Conservation (phyloP, 2,113 vertebrate species). For the Seriola dumerili region DNA sequence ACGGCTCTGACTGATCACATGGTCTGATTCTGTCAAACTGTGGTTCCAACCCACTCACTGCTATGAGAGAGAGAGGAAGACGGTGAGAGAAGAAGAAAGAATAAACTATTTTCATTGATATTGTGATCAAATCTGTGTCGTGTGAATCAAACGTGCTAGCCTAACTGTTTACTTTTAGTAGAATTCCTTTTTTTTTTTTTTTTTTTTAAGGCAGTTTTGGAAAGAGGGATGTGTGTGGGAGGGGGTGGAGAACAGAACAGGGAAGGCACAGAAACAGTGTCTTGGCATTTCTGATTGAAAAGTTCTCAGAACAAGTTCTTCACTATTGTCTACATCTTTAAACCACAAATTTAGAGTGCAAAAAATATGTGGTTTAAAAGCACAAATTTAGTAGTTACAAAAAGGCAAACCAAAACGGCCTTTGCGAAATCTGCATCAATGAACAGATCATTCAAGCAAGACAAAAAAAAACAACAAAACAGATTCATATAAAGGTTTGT, state of each 20-base stretch:
- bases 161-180: background rate
- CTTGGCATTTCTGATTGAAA: conserved; percentile 24
- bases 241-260: conserved; percentile 1
- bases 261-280: conserved; percentile 3
- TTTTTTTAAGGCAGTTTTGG: background rate
- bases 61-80: conserved; percentile 41
- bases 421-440: background rate
- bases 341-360: background rate
- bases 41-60: conserved; percentile 47
- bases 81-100: conserved; percentile 9
- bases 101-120: conserved; percentile 39
- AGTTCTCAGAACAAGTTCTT: conserved; percentile 31
- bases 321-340: conserved; percentile 1
- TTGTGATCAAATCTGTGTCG: conserved; percentile 27
- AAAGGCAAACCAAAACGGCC: background rate
- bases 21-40: conserved; percentile 79
- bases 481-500: background rate
- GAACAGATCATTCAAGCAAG: background rate
- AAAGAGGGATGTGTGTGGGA: conserved; percentile 1
- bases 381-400: background rate
- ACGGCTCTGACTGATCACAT: conserved; percentile 79
- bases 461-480: background rate
- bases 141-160: background rate
- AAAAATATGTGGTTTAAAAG: background rate
- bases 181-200: background rate